Base-by-base conservation (phyloP, 2,888 invertebrate species). In the Standfussiana lucernea region DNA sequence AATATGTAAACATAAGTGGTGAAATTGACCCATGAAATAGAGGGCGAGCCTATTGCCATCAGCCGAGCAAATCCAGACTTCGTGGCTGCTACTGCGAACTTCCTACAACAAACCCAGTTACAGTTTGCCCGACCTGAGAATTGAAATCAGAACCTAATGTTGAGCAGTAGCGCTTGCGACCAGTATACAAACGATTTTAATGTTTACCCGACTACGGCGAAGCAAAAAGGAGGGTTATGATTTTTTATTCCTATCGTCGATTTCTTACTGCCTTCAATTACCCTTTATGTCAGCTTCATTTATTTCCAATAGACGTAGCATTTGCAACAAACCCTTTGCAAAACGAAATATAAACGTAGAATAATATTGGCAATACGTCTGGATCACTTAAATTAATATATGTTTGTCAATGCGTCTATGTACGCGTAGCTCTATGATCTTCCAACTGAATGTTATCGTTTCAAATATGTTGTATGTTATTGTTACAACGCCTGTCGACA, bases 391-490 rank as follows among this genome's bases (percentile, higher is more conserved):
- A 28, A 47, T 28, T 64, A 61, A 72, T 50, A 72, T 79, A 67
- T 65, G 15, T 42, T 13, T 47, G 56, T 37, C 15, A 45, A 82
- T 61, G 35, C n/a, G 37, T 79, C 53, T 64, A n/a, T 72, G 21
- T 59, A 24, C 69, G n/a, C 37, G 28, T 79, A 61, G 40, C 40
- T 84, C 72, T 79, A 50, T 72, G 50, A 65, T 72, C 59, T 15
- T 45, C 28, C n/a, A 65, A 53, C 61, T n/a, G 10, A 56, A 66
- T 75, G 53, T 85, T 71, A 71, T 71, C 35, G 40, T 75, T 82
- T 59, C 65, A 75, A 75, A 72, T 64, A 61, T 45, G 37, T 28
- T 45, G 37, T 28, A 65, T 81, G 75, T 81, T 81, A 71, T 85
- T 85, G 15, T 81, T 64, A 72, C 45, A 40, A 42, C 11, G 35